Base-by-base conservation (phyloP, 2,797 vertebrate species). In the Diplodus sargus region DNA sequence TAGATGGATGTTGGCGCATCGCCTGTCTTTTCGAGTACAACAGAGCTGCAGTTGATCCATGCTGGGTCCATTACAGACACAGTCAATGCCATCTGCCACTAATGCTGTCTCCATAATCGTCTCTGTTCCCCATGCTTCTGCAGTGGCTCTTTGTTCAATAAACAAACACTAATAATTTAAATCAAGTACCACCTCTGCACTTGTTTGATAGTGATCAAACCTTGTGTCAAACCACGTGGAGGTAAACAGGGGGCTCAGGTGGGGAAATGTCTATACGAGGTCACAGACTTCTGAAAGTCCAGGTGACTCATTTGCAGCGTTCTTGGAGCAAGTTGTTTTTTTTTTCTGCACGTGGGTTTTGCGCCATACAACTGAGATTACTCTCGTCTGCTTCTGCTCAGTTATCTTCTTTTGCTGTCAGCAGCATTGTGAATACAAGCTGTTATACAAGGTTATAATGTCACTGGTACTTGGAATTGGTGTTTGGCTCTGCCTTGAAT, bases 71-170 rank as follows among this genome's bases (percentile, higher is more conserved):
- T 81, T 74, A 69, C 70, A 63, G 70, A 67, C 69, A 48, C 63
- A 18, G 60, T 30, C 6, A 0, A 56, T 67, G 74, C 86, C 85
- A 89, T 88, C 90, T 88, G 86, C 45, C 73, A 18, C 76, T 81
- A 45, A 56, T 34, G 52, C 58, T 65, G 64, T 69, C 64, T 71
- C 81, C 43, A 51, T 81, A 70, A 76, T 74, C 57, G 54, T 60
- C 47, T 83, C 43, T 63, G 48, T 51, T 28, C 69, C 59, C 28
- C 11, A 5, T 59, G 39, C 20, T 20, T 78, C 30, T 28, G 54
- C 51, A n/a, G 34, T 59, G n/a, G 8, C 34, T 48, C 18, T 71
- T 49, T 71, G 23, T 45, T 17, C 39, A 52, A 5, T 42, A n/a
- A 70, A 73, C 79, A 79, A 82, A 70, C 25, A 39, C 53, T 53